A percentile compares a stretch with the other conserved stretches of the same genome.
phyloP scores from a whole-genome alignment of 23 tunicate genomes.

The Pegea sp. region DNA sequence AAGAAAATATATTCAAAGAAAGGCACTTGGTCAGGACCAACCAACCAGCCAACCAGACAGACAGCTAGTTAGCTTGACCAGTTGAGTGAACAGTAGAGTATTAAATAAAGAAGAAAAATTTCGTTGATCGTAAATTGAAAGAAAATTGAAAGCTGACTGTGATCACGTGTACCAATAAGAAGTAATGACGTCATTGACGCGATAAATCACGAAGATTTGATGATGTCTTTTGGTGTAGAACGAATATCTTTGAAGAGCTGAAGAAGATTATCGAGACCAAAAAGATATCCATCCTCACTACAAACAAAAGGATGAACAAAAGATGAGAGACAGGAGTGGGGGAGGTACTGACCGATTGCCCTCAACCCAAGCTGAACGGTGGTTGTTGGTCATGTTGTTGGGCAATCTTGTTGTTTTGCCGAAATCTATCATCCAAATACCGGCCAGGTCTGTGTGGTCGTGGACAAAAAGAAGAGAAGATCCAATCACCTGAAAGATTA shows the following conservation, averaged over 20 bases:
- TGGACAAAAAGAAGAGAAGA: slow-evolving; percentile 81
- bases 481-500: slow-evolving; percentile 82
- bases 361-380: slow-evolving; percentile 50
- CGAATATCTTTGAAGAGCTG: slow-evolving; percentile 30
- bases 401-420: slow-evolving; percentile 63
- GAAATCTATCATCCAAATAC: slow-evolving; percentile 86
- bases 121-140: too few species aligned
- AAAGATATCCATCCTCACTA: slow-evolving; percentile 89
- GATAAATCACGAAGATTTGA: too few species aligned
- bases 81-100: too few species aligned
- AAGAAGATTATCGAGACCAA: slow-evolving; percentile 78
- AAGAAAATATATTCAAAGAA: too few species aligned
- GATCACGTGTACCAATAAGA: too few species aligned
- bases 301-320: not conserved
- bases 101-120: too few species aligned
- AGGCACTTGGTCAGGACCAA: too few species aligned
- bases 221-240: too few species aligned
- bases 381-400: slow-evolving; percentile 15
- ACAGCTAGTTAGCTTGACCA: too few species aligned
- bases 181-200: too few species aligned
- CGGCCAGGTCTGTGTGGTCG: slow-evolving; percentile 38
- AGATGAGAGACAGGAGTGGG: not conserved
- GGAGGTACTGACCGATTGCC: slow-evolving; percentile 99
- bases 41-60: too few species aligned
- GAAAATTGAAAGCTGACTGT: too few species aligned